Percentiles rank a stretch among this genome's conserved stretches.
Conservation (phyloP, 2,113 vertebrate species). For the Alces alces region DNA sequence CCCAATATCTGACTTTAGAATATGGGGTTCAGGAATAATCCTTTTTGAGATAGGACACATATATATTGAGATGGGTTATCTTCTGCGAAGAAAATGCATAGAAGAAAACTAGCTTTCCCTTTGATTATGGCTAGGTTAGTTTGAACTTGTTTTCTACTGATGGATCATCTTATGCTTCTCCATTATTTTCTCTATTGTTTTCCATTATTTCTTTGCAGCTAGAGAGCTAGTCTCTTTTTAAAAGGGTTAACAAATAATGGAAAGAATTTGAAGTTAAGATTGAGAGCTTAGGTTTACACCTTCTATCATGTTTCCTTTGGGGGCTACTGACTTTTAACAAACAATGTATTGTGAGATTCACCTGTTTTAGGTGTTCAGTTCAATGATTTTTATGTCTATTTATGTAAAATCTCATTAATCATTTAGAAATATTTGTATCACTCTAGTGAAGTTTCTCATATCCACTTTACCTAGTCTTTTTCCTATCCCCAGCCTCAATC, state of each 20-base stretch:
- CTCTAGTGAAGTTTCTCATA: background rate
- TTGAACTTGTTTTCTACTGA: slow-evolving; percentile 10
- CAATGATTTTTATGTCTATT: background rate
- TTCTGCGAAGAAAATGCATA: background rate
- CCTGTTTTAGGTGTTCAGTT: background rate
- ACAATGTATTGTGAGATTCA: background rate
- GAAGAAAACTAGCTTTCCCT: background rate
- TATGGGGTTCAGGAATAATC: background rate
- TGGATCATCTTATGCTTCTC: background rate
- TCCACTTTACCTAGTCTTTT: background rate
- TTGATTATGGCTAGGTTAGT: background rate
- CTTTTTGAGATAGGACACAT: background rate
- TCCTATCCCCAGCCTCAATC: background rate
- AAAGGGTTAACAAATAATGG: background rate
- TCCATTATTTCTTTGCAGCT: background rate
- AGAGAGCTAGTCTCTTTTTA: background rate
- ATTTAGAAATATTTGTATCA: background rate
- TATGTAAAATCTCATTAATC: background rate
- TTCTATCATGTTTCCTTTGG: background rate
- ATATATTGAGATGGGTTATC: background rate
- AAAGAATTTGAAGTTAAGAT: background rate
- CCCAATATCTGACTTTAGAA: background rate
- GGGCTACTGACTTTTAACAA: background rate
- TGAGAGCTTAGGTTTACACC: background rate
- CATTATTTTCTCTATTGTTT: background rate